Evolutionary conservation across 2,888 invertebrate genomes (phyloP), one percentile per base, ranked within the genome.

Genomic region (Archips xylosteana): DNA sequence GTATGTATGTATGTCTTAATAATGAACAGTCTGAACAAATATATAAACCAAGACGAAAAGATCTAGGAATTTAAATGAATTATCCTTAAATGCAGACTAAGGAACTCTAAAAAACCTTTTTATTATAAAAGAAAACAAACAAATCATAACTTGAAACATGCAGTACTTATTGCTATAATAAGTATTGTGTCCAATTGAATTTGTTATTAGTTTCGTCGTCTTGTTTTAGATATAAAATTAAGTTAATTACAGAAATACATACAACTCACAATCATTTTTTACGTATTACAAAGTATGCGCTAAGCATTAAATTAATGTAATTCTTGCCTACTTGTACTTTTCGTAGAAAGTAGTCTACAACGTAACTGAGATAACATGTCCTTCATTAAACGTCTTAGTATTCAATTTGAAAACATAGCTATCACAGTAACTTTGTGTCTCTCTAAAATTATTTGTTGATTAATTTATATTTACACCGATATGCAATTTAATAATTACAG

Each of bases 241-340:
- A 10, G 57, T 57, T 32, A 23, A 32, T 23, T 57, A 32, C 4
- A 57, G 57, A 49, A 63, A 73, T 68, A 73, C 68, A 47, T 71
- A 66, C 42, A 45, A 45, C 42, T 67, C 68, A 73, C 73, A 69
- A 68, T 68, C 68, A 67, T 32, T 32, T 59, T 23, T 63, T 68
- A 68, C 68, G 73, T 73, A 73, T 73, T 57, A 72, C 54, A 62
- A 65, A 65, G 51, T 36, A 66, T 57, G 61, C 39, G 47, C 63
- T 63, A 69, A 69, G 54, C 54, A 39, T 13, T 68, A 59, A 39
- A 63, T 42, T 70, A 66, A 70, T 68, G 59, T 57, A 61, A 47
- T 70, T 72, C 66, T 75, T 39, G 54, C 75, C 76, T 76, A 76
- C 76, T 78, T 79, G 78, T 78, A 79, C 78, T 79, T 75, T 74